A percentile compares a stretch with the other conserved stretches of the same genome.
phyloP scores from a whole-genome alignment of 2,797 vertebrate genomes.

The Peromyscus melanophrys region DNA sequence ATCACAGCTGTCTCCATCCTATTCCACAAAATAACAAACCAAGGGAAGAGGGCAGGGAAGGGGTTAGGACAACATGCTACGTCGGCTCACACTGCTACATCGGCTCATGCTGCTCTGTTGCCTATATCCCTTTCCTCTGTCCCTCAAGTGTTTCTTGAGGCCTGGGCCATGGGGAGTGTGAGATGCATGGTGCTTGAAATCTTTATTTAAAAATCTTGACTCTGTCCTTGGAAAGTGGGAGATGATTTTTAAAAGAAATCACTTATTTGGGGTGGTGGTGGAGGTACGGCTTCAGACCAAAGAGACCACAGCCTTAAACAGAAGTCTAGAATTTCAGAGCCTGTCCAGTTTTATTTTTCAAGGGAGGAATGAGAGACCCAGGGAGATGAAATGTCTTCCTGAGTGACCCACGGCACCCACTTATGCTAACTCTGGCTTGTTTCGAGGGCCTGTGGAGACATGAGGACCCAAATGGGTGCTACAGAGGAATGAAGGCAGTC shows the following conservation, averaged over 20 bases:
- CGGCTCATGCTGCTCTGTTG: not conserved
- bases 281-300: not conserved
- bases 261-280: not conserved
- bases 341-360: constrained; percentile 71
- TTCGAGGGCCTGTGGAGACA: not conserved
- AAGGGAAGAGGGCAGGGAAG: constrained; percentile 30
- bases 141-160: not conserved
- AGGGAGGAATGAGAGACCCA: constrained; percentile 42
- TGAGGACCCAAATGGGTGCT: not conserved
- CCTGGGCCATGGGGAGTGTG: not conserved
- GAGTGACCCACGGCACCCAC: not conserved
- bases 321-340: constrained; percentile 65
- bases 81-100: not conserved
- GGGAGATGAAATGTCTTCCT: constrained; percentile 23
- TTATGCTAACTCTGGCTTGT: constrained; percentile 5
- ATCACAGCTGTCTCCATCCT: constrained; percentile 31
- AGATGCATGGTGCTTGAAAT: not conserved
- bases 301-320: not conserved
- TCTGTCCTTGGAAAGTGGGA: constrained; percentile 58
- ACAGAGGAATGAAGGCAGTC: not conserved
- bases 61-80: not conserved
- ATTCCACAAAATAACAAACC: constrained; percentile 50
- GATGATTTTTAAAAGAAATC: constrained; percentile 62
- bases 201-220: constrained; percentile 62
- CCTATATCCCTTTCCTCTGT: not conserved